Evolutionary conservation across 2,888 invertebrate genomes (phyloP), one percentile per base, ranked within the genome.

Genomic region (Chelonus formosanus): DNA sequence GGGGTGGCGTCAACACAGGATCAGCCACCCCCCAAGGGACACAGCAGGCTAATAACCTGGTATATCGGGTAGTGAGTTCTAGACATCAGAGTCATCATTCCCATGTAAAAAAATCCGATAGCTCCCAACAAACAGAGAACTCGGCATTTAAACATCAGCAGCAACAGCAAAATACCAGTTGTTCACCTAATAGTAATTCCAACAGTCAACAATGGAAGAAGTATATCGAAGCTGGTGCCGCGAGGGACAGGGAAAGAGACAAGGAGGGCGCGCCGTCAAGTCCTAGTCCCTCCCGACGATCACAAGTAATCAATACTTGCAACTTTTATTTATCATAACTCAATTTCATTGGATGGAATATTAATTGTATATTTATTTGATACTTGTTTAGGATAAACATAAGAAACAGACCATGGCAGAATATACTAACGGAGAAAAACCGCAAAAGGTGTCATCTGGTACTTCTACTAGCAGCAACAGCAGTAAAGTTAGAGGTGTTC

Each of bases 401-500:
- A 78, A 80, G 56, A 82, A 82, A 53, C 82, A 82, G 74, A 75
- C 79, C 73, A 82, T 82, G 82, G 80, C 82, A 45, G 82, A 82
- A 67, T 82, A 80, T 74, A 76, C 80, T 55, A 82, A 82, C 65
- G 82, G 82, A 35, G 82, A 82, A 47, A 82, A 82, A 70, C 75
- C 78, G 43, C 82, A 82, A 61, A 82, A 82, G 76, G 79, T 81
- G 55, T 82, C 82, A 7, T 82, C 82, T 5, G 80, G 82, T 44
- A 81, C 81, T 34, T 82, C 82, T 40, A 80, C 81, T 20, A 20
- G 20, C 6, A 67, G 71, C 52, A 69, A 70, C 63, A 86, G 86
- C 72, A 84, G 90, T 47, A 94, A 93, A 83, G 88, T 87, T 57
- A 82, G 88, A 69, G 90, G 90, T 8, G 92, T 92, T 8, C 93